Percentiles rank a stretch among this genome's conserved stretches.
These are phyloP conservation scores for Enteromius viviparus DNA, from an alignment of 2,797 vertebrate genomes.

Conservation along the genomic window DNA sequence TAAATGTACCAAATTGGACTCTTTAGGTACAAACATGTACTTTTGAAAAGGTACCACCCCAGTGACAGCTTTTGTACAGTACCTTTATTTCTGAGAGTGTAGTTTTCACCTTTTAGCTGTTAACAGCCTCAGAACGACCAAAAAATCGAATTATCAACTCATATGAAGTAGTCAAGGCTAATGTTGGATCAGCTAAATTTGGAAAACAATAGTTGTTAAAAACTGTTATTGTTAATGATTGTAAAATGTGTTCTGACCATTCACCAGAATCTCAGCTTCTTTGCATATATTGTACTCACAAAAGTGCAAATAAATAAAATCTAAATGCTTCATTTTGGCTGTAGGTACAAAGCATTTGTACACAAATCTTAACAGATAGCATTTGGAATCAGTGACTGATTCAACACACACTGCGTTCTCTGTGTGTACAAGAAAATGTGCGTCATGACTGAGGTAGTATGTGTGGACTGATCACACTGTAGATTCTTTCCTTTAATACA, in stretches of 20 bases:
- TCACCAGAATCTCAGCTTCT: neutral
- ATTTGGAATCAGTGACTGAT: conserved; percentile 5
- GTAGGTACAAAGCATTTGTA: neutral
- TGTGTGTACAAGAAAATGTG: neutral
- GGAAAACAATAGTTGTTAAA: neutral
- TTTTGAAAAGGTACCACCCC: too few relatives aligned
- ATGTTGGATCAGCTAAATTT: neutral
- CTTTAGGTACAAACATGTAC: too few relatives aligned
- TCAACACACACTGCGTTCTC: neutral
- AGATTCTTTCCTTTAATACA: conserved; percentile 26
- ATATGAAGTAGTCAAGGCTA: neutral
- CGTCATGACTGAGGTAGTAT: neutral
- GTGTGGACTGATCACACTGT: conserved; percentile 18
- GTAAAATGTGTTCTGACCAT: neutral
- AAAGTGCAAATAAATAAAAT: neutral
- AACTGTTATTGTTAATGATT: conserved; percentile 5
- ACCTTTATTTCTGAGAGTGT: too few relatives aligned
- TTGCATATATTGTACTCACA: neutral
- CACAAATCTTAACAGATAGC: neutral
- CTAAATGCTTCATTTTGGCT: neutral
- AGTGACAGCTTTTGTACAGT: too few relatives aligned
- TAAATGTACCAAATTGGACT: too few relatives aligned
- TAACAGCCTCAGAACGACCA: neutral
- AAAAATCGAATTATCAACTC: neutral
- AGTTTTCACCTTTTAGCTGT: too few relatives aligned